Evolutionary conservation across 2,113 vertebrate genomes (phyloP).

Genomic region (Orthonyx spaldingii): DNA sequence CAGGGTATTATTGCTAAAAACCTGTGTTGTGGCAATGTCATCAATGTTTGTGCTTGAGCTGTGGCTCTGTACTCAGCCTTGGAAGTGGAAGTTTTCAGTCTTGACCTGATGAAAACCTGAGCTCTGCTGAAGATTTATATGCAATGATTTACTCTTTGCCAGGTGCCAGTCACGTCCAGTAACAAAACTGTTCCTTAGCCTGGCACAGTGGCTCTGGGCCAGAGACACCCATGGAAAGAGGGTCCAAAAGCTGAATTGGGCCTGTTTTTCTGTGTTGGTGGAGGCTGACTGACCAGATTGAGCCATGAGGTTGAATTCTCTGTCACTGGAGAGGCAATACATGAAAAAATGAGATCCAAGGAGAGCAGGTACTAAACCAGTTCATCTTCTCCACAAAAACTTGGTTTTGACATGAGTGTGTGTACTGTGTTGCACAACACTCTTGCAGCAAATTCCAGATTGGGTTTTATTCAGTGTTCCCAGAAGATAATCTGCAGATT

Average conservation of each 20-base stretch:
- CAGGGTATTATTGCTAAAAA: not conserved
- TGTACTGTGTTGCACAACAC: not conserved
- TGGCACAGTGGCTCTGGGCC: not conserved
- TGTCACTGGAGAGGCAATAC: not conserved
- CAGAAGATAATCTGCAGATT: conserved; percentile 19
- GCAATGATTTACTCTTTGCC: not conserved
- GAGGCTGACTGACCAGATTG: not conserved
- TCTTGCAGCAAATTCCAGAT: not conserved
- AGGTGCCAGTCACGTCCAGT: not conserved
- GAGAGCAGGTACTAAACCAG: not conserved
- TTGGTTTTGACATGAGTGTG: not conserved
- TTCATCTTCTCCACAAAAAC: not conserved
- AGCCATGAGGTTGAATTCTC: not conserved
- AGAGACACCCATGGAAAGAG: not conserved
- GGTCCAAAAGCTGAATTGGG: not conserved
- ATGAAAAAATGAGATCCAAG: not conserved
- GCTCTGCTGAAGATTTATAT: not conserved
- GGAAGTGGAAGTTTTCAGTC: not conserved
- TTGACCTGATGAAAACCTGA: not conserved
- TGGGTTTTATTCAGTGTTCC: conserved; percentile 2
- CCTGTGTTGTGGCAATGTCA: not conserved
- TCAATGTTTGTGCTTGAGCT: not conserved
- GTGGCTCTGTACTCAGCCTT: not conserved
- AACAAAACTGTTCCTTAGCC: not conserved
- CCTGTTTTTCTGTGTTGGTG: not conserved